phyloP scores from a whole-genome alignment of 2,113 vertebrate genomes.

The Mirounga angustirostris region DNA sequence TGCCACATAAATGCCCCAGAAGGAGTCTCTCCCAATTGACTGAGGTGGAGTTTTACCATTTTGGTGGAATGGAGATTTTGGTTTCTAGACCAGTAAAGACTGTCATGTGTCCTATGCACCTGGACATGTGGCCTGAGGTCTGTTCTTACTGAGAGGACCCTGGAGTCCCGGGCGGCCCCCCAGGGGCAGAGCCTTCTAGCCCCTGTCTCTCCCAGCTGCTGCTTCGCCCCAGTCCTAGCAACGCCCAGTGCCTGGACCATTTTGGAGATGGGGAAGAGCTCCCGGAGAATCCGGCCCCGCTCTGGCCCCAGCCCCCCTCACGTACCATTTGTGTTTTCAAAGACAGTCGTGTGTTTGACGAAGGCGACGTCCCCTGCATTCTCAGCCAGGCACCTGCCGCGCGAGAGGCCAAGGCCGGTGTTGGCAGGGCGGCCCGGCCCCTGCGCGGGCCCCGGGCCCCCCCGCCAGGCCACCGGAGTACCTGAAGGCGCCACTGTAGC shows the following conservation, averaged over 20 bases:
- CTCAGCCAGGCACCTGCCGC: constrained; percentile 92
- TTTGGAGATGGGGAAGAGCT: not conserved
- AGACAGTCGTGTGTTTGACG: constrained; percentile 94
- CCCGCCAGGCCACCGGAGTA: constrained; percentile 54
- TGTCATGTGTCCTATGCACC: not conserved
- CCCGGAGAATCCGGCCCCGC: not conserved
- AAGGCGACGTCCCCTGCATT: constrained; percentile 95
- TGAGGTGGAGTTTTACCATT: not conserved
- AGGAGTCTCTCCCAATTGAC: not conserved
- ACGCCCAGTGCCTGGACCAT: not conserved
- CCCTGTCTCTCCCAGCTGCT: not conserved
- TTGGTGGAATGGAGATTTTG: not conserved
- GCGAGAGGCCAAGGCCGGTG: not conserved
- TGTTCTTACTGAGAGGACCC: not conserved
- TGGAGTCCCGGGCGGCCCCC: not conserved
- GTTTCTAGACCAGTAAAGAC: not conserved
- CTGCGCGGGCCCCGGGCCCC: fast-evolving
- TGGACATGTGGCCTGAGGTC: not conserved
- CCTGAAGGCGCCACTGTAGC: constrained; percentile 96
- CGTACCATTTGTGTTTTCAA: constrained; percentile 94
- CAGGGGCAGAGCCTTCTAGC: not conserved
- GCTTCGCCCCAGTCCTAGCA: not conserved
- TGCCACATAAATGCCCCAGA: fast-evolving
- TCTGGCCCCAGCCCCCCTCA: not conserved
- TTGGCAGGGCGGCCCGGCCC: not conserved